phyloP scores from a whole-genome alignment of 2,113 vertebrate species.

The Entosphenus tridentatus region DNA sequence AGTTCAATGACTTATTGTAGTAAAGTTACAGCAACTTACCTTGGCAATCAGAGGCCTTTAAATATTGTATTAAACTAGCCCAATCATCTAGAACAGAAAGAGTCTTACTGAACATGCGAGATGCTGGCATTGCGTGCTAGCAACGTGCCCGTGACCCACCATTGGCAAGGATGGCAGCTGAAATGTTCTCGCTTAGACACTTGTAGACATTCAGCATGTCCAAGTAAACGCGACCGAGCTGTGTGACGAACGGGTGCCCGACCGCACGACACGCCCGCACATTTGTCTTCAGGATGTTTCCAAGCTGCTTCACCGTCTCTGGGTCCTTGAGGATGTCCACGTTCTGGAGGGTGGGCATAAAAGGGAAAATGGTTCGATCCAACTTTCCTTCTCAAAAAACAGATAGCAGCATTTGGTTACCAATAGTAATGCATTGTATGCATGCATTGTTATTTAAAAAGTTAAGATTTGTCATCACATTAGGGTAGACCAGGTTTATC shows the following conservation, averaged over 20 bases:
- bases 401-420: too few species aligned
- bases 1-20: too few species aligned
- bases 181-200: constrained; percentile 99
- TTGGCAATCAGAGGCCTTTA: too few species aligned
- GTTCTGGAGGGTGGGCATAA: constrained; percentile 28
- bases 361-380: too few species aligned
- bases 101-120: not conserved
- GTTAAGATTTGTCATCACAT: too few species aligned
- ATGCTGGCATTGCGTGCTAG: too few species aligned
- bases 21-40: too few species aligned
- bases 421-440: too few species aligned
- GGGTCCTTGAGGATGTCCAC: constrained; percentile 97
- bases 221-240: constrained; percentile 88
- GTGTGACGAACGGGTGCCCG: constrained; percentile 91
- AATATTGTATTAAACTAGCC: too few species aligned
- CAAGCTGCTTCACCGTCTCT: constrained; percentile 96
- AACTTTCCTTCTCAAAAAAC: too few species aligned
- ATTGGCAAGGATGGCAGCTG: constrained; percentile 92
- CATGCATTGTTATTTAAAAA: not conserved
- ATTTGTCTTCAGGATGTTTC: constrained; percentile 95
- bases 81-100: constrained; percentile 4
- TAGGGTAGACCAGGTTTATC: too few species aligned
- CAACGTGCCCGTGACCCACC: constrained; percentile 24
- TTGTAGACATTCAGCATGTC: constrained; percentile 99
- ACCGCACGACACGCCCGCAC: constrained; percentile 91